Percentiles rank a stretch among this genome's conserved stretches.
phyloP scores from a whole-genome alignment of 2,113 vertebrate species.

The Ardeotis arabs region DNA sequence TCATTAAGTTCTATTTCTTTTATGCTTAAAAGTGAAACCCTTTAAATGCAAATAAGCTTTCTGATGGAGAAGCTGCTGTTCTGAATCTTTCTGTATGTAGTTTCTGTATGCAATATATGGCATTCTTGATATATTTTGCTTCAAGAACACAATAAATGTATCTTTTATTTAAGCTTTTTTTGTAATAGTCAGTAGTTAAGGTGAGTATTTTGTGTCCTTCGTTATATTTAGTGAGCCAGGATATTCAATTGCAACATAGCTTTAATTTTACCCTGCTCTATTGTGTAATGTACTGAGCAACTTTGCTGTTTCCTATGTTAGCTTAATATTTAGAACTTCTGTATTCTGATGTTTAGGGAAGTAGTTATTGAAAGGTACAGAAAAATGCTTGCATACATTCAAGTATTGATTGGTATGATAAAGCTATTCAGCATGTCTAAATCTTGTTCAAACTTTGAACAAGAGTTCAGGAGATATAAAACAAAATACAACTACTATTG shows the following conservation, averaged over 20 bases:
- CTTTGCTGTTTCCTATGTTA: not conserved
- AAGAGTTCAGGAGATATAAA: not conserved
- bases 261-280: not conserved
- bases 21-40: not conserved
- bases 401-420: not conserved
- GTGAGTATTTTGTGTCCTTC: not conserved
- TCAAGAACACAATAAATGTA: not conserved
- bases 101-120: not conserved
- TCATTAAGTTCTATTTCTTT: not conserved
- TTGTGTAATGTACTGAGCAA: not conserved
- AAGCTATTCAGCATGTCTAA: not conserved
- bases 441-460: not conserved
- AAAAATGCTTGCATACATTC: not conserved
- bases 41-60: not conserved
- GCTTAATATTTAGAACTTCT: not conserved
- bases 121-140: not conserved
- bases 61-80: not conserved
- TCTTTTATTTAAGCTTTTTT: not conserved
- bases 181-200: not conserved
- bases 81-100: not conserved
- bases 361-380: not conserved
- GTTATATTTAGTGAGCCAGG: not conserved
- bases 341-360: not conserved
- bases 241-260: not conserved
- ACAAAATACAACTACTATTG: not conserved